Conservation (phyloP, 2,113 vertebrate genomes). For the Arizona elegans region DNA sequence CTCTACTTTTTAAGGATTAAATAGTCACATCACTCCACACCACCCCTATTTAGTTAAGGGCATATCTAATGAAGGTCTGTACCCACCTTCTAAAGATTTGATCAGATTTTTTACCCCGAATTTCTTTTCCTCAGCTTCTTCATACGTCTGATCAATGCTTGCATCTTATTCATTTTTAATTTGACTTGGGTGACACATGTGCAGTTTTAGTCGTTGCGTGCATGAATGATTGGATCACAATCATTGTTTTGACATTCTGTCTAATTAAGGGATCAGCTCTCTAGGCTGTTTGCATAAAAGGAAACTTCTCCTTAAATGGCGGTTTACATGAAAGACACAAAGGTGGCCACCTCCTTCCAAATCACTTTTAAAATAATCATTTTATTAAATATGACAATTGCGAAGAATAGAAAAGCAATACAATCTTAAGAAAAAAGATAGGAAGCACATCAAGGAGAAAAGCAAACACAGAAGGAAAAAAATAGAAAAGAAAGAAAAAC, state of each 20-base stretch:
- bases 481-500: neutral
- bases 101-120: neutral
- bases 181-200: neutral
- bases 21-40: too few relatives aligned
- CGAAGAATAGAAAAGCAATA: neutral
- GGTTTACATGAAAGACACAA: neutral
- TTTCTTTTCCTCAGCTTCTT: neutral
- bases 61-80: neutral
- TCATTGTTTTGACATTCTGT: neutral
- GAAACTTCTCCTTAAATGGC: neutral
- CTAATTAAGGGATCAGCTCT: neutral
- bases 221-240: neutral
- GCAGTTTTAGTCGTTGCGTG: neutral
- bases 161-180: neutral
- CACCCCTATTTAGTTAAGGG: neutral
- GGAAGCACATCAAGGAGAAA: neutral
- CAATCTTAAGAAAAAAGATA: neutral
- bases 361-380: neutral
- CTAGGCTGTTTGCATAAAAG: neutral
- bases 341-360: neutral
- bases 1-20: neutral
- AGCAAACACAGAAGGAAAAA: neutral
- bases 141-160: too few relatives aligned
- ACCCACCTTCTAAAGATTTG: neutral
- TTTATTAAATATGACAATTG: neutral